Conservation (phyloP, 1,140 invertebrate genomes). For the Nasonia vitripennis region DNA sequence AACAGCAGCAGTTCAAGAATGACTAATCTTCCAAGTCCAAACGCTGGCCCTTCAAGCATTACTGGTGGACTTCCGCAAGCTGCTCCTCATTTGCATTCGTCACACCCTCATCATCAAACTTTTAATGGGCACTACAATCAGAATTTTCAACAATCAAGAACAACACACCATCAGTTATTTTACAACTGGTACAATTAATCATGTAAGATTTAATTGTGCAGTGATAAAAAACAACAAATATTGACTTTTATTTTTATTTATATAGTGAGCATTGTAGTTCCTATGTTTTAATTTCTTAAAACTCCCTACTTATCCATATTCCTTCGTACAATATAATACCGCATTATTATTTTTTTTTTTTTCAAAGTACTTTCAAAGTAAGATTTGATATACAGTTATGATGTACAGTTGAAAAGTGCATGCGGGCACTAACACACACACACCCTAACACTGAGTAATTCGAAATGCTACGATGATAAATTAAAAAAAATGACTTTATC, state of each 20-base stretch:
- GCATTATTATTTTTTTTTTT: too few species aligned
- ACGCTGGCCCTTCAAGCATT: conserved; percentile 63
- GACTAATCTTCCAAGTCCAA: conserved; percentile 55
- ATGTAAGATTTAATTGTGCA: background rate
- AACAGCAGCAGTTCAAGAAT: background rate
- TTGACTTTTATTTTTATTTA: background rate
- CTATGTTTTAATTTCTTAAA: background rate
- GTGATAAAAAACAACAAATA: background rate
- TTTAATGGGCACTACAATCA: conserved; percentile 68
- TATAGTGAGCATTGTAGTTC: background rate
- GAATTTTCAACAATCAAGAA: conserved; percentile 67
- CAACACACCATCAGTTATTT: conserved; percentile 65
- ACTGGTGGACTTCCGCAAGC: conserved; percentile 52
- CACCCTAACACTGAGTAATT: too few species aligned
- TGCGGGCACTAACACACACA: too few species aligned
- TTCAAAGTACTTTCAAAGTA: too few species aligned
- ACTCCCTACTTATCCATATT: background rate
- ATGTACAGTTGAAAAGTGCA: too few species aligned
- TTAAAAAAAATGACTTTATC: too few species aligned
- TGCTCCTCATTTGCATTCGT: conserved; percentile 51
- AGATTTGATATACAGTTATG: too few species aligned
- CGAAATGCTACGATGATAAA: too few species aligned
- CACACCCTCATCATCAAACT: conserved; percentile 67
- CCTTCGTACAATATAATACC: too few species aligned
- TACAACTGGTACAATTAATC: conserved; percentile 58